Percentiles rank a stretch among this genome's conserved stretches.
Evolutionary conservation across 2,888 invertebrate species (phyloP).

Genomic region (Xestia c-nigrum): DNA sequence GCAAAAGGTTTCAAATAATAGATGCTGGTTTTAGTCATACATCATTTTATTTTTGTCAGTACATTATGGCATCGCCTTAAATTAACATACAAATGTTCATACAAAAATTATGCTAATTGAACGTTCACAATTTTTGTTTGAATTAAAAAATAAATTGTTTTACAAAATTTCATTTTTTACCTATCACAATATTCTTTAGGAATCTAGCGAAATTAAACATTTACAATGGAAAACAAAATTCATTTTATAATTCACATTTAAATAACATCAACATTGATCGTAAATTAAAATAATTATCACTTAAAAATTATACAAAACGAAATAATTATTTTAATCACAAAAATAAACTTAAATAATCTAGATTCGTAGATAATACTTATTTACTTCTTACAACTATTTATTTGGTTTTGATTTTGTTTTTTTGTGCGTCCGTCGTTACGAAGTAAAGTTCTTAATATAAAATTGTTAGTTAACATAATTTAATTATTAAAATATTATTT

Average conservation of each 20-base stretch:
- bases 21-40: conserved; percentile 34
- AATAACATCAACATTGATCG: conserved; percentile 37
- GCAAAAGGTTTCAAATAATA: conserved; percentile 2
- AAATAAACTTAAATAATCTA: conserved; percentile 54
- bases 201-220: conserved; percentile 53
- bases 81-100: conserved; percentile 68
- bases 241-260: conserved; percentile 36
- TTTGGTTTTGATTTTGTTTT: conserved; percentile 61
- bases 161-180: conserved; percentile 41
- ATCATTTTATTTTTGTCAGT: conserved; percentile 66
- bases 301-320: conserved; percentile 37
- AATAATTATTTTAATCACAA: conserved; percentile 60
- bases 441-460: conserved; percentile 20
- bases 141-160: conserved; percentile 52
- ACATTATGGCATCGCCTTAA: conserved; percentile 69
- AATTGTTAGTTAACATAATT: conserved; percentile 19
- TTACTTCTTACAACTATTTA: conserved; percentile 54
- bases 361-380: conserved; percentile 64
- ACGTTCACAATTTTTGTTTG: conserved; percentile 51
- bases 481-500: conserved; percentile 2
- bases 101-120: conserved; percentile 71
- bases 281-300: conserved; percentile 27
- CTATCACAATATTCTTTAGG: conserved; percentile 62
- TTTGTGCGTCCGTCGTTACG: conserved; percentile 58
- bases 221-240: conserved; percentile 20